Percentiles rank a stretch among this genome's conserved stretches.
Evolutionary conservation across 2,888 invertebrate species (phyloP).

Genomic region (Ichneumoninae sp.): DNA sequence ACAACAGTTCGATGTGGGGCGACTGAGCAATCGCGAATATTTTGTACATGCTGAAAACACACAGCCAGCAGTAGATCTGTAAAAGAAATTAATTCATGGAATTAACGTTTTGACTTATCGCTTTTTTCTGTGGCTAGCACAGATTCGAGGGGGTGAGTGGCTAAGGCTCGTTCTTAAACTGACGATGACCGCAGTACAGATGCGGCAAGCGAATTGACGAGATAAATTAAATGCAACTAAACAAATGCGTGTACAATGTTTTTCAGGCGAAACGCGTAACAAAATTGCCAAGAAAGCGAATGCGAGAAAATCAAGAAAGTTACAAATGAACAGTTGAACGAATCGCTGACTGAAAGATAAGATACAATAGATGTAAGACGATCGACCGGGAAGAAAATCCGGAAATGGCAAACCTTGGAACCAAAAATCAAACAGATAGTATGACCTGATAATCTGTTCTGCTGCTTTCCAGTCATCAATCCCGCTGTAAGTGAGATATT

Average conservation of each 20-base stretch:
- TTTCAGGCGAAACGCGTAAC: not conserved
- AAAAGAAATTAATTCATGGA: slow-evolving; percentile 78
- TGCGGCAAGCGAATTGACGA: not conserved
- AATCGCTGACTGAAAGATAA: not conserved
- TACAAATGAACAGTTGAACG: not conserved
- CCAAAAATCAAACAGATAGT: not conserved
- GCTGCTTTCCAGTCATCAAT: not conserved
- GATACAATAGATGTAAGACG: not conserved
- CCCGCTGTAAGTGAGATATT: not conserved
- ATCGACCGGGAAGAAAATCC: not conserved
- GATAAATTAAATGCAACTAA: not conserved
- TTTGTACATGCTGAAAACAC: slow-evolving; percentile 94
- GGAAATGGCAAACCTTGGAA: not conserved
- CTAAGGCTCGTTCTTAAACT: not conserved
- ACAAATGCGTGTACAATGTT: not conserved
- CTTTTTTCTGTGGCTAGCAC: not conserved
- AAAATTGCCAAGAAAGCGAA: not conserved
- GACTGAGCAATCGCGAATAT: slow-evolving; percentile 92
- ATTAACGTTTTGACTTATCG: not conserved
- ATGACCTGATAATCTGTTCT: not conserved
- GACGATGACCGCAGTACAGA: not conserved
- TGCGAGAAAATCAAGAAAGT: not conserved
- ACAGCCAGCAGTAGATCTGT: slow-evolving; percentile 94
- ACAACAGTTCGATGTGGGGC: slow-evolving; percentile 93
- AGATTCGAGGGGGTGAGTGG: not conserved